Conservation (phyloP, 64 coral and sea anemone species). For the Montipora efflorescens region DNA sequence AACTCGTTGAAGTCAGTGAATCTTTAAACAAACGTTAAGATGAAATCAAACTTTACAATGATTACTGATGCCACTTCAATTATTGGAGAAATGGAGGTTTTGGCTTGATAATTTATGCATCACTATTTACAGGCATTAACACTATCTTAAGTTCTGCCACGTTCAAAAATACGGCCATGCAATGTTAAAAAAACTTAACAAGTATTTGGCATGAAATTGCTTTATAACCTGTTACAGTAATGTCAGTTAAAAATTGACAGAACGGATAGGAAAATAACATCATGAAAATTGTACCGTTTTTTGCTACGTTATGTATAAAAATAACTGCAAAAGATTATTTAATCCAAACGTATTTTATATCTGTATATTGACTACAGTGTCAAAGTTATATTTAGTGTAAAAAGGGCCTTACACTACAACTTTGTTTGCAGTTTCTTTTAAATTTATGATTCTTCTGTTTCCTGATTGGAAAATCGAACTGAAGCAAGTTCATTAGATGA, state of each 20-base stretch:
- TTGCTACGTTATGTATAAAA: not conserved
- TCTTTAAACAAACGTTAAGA: not conserved
- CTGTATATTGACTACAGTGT: not conserved
- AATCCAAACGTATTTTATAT: not conserved
- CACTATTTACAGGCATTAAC: not conserved
- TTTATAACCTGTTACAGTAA: too few relatives aligned
- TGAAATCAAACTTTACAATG: not conserved
- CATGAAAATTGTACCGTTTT: not conserved
- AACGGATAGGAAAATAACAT: not conserved
- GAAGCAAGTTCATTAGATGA: too few relatives aligned
- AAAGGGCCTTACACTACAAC: not conserved
- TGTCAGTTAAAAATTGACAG: not conserved
- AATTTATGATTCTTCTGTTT: too few relatives aligned
- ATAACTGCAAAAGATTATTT: not conserved
- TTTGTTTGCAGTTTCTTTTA: not conserved
- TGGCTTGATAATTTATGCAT: not conserved
- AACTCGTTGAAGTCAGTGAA: not conserved
- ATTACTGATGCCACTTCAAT: not conserved
- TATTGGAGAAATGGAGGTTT: not conserved
- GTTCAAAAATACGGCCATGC: not conserved
- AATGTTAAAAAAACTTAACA: not conserved
- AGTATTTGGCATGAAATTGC: not conserved
- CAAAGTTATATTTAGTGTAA: not conserved
- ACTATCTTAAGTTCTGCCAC: not conserved
- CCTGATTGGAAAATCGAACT: too few relatives aligned